Evolutionary conservation across 2,888 invertebrate species (phyloP).

Genomic region (Euclidia mi): DNA sequence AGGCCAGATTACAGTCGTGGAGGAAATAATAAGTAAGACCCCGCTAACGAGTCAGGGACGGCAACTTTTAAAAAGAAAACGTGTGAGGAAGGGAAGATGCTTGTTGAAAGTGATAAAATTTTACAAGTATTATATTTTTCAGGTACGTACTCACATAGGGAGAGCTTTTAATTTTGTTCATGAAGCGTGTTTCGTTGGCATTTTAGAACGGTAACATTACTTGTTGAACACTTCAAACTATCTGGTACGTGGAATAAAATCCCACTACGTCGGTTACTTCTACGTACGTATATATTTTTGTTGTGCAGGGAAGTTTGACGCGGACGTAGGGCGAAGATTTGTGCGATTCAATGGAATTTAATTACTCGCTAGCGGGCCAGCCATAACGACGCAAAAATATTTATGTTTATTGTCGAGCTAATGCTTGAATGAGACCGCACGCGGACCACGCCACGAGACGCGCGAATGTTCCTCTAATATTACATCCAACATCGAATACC

Average conservation of each 20-base stretch:
- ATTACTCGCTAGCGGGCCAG: slow-evolving; percentile 82
- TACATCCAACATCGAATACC: background rate
- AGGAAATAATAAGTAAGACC: slow-evolving; percentile 86
- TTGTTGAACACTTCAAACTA: slow-evolving; percentile 6
- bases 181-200: slow-evolving; percentile 17
- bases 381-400: slow-evolving; percentile 88
- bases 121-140: slow-evolving; percentile 59
- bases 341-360: slow-evolving; percentile 89
- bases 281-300: slow-evolving; percentile 44
- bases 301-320: slow-evolving; percentile 59
- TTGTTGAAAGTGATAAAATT: slow-evolving; percentile 76
- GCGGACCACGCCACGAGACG: slow-evolving; percentile 53
- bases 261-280: background rate
- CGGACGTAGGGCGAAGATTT: slow-evolving; percentile 81
- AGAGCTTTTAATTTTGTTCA: slow-evolving; percentile 15
- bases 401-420: slow-evolving; percentile 87
- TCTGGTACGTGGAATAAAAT: background rate
- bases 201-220: background rate
- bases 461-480: slow-evolving; percentile 43
- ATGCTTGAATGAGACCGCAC: slow-evolving; percentile 83
- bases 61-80: slow-evolving; percentile 81
- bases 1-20: slow-evolving; percentile 87
- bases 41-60: slow-evolving; percentile 83
- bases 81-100: slow-evolving; percentile 71
- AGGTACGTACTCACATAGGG: slow-evolving; percentile 25